phyloP scores from a whole-genome alignment of 2,797 vertebrate species.

The Gambusia yucatana region DNA sequence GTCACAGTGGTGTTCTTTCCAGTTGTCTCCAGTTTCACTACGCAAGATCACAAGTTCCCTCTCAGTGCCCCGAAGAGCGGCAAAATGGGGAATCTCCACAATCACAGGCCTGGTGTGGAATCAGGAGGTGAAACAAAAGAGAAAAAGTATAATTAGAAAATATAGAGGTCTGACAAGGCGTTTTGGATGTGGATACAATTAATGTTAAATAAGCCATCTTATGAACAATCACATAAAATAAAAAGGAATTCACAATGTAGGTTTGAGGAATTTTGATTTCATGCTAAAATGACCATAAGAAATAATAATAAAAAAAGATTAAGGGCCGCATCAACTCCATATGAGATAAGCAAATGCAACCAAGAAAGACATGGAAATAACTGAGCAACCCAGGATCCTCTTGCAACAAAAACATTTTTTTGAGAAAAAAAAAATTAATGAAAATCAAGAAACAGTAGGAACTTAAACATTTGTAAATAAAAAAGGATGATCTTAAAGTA shows the following conservation, averaged over 20 bases:
- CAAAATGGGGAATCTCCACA: constrained; percentile 98
- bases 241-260: neutral
- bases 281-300: constrained; percentile 28
- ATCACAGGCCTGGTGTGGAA: constrained; percentile 90
- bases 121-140: constrained; percentile 18
- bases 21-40: constrained; percentile 95
- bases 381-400: constrained; percentile 18
- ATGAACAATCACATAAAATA: constrained; percentile 13
- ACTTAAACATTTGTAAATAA: constrained; percentile 7
- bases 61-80: constrained; percentile 92
- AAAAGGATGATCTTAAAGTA: constrained; percentile 36
- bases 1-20: constrained; percentile 96
- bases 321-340: constrained; percentile 26
- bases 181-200: neutral
- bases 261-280: constrained; percentile 10
- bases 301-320: constrained; percentile 10
- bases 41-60: constrained; percentile 94
- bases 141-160: neutral
- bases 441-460: constrained; percentile 10
- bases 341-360: constrained; percentile 29
- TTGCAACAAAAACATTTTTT: constrained; percentile 9
- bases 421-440: constrained; percentile 8
- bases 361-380: constrained; percentile 24
- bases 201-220: constrained; percentile 17
- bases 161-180: neutral